phyloP scores from a whole-genome alignment of 2,888 invertebrate genomes.

The Euproctis similis region DNA sequence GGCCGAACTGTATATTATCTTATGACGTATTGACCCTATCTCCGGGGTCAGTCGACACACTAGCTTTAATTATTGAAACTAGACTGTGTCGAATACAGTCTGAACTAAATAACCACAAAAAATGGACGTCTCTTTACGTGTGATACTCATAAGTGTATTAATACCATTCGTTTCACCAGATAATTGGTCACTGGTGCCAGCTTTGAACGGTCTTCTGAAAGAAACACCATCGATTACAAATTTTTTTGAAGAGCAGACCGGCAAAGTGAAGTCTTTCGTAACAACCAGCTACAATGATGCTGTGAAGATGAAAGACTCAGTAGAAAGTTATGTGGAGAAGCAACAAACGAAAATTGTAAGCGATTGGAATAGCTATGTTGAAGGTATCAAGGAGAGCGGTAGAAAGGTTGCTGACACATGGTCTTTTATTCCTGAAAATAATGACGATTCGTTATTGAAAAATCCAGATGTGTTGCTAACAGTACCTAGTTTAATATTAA shows the following conservation, averaged over 20 bases:
- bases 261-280: slow-evolving; percentile 37
- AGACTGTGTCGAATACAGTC: slow-evolving; percentile 22
- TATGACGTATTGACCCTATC: slow-evolving; percentile 32
- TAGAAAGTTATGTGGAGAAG: slow-evolving; percentile 43
- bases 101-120: slow-evolving; percentile 6
- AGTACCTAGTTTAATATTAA: slow-evolving; percentile 51
- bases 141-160: slow-evolving; percentile 12
- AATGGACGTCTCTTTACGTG: slow-evolving; percentile 24
- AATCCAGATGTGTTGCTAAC: slow-evolving; percentile 49
- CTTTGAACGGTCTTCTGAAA: slow-evolving; percentile 18
- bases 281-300: slow-evolving; percentile 26
- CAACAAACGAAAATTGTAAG: slow-evolving; percentile 40
- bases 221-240: slow-evolving; percentile 15
- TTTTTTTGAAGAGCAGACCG: slow-evolving; percentile 26
- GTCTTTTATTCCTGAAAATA: slow-evolving; percentile 34
- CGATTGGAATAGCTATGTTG: slow-evolving; percentile 43
- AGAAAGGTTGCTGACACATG: slow-evolving; percentile 37
- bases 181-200: slow-evolving; percentile 20
- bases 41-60: slow-evolving; percentile 29
- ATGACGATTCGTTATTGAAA: slow-evolving; percentile 28
- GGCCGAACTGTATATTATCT: slow-evolving; percentile 18
- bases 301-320: slow-evolving; percentile 34
- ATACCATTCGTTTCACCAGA: slow-evolving; percentile 11
- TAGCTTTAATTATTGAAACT: slow-evolving; percentile 22
- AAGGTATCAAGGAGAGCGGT: slow-evolving; percentile 38